Evolutionary conservation across 2,113 vertebrate genomes (phyloP).

Genomic region (Hippocampus comes): DNA sequence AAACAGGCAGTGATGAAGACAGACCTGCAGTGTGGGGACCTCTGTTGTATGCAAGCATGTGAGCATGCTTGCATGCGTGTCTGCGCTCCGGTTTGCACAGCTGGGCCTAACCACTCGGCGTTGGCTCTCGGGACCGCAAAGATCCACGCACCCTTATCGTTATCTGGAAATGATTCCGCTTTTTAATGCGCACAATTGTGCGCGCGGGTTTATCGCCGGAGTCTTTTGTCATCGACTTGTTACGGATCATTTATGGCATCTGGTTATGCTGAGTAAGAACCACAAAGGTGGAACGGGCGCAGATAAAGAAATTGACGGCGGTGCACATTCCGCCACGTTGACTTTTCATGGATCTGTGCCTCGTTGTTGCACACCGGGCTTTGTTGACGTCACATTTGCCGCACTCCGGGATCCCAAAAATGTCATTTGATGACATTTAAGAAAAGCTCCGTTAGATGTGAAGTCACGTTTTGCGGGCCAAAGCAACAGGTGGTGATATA

Average conservation of each 20-base stretch:
- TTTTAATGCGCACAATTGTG: conserved; percentile 11
- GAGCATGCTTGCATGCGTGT: conserved; percentile 53
- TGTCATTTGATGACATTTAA: neutral
- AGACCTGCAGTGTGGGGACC: conserved; percentile 78
- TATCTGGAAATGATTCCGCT: conserved; percentile 18
- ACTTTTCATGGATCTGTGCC: neutral
- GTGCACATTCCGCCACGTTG: conserved; percentile 5
- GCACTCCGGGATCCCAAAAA: neutral
- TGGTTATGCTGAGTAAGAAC: conserved; percentile 42
- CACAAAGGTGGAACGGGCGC: neutral
- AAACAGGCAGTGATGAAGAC: conserved; percentile 83
- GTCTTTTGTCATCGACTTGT: conserved; percentile 25
- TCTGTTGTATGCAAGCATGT: conserved; percentile 55
- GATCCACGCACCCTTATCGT: conserved; percentile 6
- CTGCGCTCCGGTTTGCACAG: conserved; percentile 82
- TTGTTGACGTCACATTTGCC: neutral
- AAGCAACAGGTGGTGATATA: neutral
- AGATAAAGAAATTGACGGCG: conserved; percentile 44
- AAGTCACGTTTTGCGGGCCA: neutral
- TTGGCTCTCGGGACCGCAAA: conserved; percentile 23
- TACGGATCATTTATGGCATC: conserved; percentile 31
- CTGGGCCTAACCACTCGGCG: conserved; percentile 68
- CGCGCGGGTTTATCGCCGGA: conserved; percentile 10
- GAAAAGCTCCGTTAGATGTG: neutral
- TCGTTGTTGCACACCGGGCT: neutral